Percentiles rank a stretch among this genome's conserved stretches.
phyloP scores from a whole-genome alignment of 2,888 invertebrate species.

The Ceramica pisi region DNA sequence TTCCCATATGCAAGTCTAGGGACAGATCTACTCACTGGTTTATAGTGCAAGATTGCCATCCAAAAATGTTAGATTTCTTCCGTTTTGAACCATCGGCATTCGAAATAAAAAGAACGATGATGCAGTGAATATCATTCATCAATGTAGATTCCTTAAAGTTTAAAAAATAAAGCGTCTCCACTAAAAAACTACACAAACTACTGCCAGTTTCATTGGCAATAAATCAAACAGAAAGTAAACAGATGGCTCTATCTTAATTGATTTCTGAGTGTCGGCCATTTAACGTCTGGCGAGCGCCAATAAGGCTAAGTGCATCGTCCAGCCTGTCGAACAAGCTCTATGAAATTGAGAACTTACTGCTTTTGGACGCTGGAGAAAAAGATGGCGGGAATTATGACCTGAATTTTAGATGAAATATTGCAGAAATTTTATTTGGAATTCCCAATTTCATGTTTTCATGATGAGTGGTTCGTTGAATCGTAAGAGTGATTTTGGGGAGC shows the following conservation, averaged over 20 bases:
- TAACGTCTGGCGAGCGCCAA: slow-evolving; percentile 44
- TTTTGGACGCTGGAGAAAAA: not conserved
- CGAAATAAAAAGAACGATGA: too few relatives aligned
- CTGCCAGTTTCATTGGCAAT: slow-evolving; percentile 17
- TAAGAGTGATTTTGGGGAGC: slow-evolving; percentile 12
- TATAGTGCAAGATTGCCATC: too few relatives aligned
- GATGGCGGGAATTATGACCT: slow-evolving; percentile 17
- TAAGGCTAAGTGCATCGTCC: slow-evolving; percentile 55
- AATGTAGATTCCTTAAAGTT: not conserved
- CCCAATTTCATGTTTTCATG: slow-evolving; percentile 13
- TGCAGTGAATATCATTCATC: too few relatives aligned
- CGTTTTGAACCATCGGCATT: too few relatives aligned
- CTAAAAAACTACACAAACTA: slow-evolving; percentile 3
- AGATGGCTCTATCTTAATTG: slow-evolving; percentile 56
- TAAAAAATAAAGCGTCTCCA: slow-evolving; percentile 4
- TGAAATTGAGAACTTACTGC: slow-evolving; percentile 43
- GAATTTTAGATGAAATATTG: slow-evolving; percentile 28
- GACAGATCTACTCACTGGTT: too few relatives aligned
- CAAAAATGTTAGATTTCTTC: too few relatives aligned
- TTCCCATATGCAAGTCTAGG: too few relatives aligned
- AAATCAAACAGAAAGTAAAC: slow-evolving; percentile 19
- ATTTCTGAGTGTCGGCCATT: slow-evolving; percentile 55
- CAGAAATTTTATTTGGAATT: slow-evolving; percentile 17
- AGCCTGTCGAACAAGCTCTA: slow-evolving; percentile 31
- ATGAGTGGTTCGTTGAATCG: not conserved